These are phyloP conservation scores for Mactra quadrangularis DNA, from an alignment of 1,140 invertebrate species.

Conservation along the genomic window DNA sequence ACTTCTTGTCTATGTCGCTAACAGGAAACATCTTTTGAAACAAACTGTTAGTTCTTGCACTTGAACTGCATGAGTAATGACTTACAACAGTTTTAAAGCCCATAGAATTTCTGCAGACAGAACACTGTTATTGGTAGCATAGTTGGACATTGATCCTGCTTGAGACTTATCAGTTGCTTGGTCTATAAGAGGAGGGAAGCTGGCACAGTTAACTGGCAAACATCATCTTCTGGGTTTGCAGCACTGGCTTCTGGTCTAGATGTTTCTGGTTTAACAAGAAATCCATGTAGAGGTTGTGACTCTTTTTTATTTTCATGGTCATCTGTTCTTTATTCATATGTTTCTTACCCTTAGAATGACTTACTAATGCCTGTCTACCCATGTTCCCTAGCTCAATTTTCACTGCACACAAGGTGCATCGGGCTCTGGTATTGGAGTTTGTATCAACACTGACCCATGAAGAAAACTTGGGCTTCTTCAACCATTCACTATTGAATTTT, in stretches of 20 bases:
- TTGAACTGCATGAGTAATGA: slow-evolving; percentile 49
- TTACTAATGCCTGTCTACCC: slow-evolving; percentile 45
- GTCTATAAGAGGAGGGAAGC: slow-evolving; percentile 15
- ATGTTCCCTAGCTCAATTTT: slow-evolving; percentile 48
- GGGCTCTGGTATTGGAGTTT: slow-evolving; percentile 46
- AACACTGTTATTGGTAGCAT: slow-evolving; percentile 15
- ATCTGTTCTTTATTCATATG: slow-evolving; percentile 48
- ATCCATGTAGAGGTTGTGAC: slow-evolving; percentile 20
- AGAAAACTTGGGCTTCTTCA: slow-evolving; percentile 30
- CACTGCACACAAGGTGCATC: slow-evolving; percentile 40
- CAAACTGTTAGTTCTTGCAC: slow-evolving; percentile 26
- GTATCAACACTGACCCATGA: slow-evolving; percentile 50
- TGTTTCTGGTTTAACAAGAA: slow-evolving; percentile 45
- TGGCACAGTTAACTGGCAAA: slow-evolving; percentile 37
- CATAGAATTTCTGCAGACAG: slow-evolving; percentile 54
- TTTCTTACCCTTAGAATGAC: slow-evolving; percentile 55
- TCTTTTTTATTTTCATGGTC: slow-evolving; percentile 43
- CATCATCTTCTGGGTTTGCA: slow-evolving; percentile 30
- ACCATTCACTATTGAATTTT: slow-evolving; percentile 41
- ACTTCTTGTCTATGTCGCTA: slow-evolving; percentile 37
- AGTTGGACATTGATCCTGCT: slow-evolving; percentile 27
- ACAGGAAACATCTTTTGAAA: slow-evolving; percentile 54
- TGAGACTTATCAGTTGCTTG: slow-evolving; percentile 37
- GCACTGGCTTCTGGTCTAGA: slow-evolving; percentile 25
- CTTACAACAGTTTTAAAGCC: slow-evolving; percentile 25